These are phyloP conservation scores for Choloepus didactylus DNA, from an alignment of 2,797 vertebrate species.

Conservation along the genomic window DNA sequence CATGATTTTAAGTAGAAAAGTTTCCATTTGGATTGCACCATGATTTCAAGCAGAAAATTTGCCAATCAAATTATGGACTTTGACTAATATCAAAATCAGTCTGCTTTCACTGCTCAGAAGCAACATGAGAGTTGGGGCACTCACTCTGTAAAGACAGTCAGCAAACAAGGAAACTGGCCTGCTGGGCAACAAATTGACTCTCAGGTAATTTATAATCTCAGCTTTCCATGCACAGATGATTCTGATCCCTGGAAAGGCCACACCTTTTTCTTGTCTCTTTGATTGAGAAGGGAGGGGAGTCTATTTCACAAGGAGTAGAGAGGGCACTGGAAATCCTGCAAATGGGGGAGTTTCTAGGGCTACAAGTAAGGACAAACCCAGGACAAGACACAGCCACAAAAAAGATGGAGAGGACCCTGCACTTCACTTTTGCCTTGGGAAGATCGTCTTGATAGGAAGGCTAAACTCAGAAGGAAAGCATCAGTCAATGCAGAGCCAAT, in stretches of 20 bases:
- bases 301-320: too few species aligned
- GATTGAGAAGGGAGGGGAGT: too few species aligned
- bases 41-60: neutral
- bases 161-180: neutral
- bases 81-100: neutral
- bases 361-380: too few species aligned
- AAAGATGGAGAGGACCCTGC: too few species aligned
- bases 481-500: too few species aligned
- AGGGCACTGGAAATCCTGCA: too few species aligned
- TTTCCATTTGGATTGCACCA: neutral
- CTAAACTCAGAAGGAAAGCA: too few species aligned
- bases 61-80: neutral
- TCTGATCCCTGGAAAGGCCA: neutral
- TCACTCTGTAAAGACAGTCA: rapidly evolving
- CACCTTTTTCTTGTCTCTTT: neutral
- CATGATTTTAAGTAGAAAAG: neutral
- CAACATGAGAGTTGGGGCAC: neutral
- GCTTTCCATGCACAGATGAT: rapidly evolving
- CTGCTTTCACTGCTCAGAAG: rapidly evolving
- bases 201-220: rapidly evolving
- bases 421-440: too few species aligned
- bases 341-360: too few species aligned
- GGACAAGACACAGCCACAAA: too few species aligned
- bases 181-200: neutral
- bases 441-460: too few species aligned